phyloP scores from a whole-genome alignment of 2,113 vertebrate species.

The Hippoglossus stenolepis region DNA sequence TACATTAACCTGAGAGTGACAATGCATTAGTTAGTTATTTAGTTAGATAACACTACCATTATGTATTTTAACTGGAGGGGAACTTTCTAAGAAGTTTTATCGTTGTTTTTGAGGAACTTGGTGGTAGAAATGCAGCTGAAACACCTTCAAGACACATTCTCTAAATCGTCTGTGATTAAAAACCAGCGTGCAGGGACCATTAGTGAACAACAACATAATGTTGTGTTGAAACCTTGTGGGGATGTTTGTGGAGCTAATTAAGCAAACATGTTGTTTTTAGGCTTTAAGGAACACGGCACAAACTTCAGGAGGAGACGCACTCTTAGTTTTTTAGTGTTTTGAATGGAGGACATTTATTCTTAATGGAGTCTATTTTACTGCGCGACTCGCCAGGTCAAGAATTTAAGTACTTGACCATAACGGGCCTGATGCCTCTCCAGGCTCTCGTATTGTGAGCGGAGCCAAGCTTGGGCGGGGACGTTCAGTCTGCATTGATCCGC shows the following conservation, averaged over 20 bases:
- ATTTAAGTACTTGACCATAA: background rate
- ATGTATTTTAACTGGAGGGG: background rate
- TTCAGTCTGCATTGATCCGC: conserved; percentile 56
- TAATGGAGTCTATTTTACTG: background rate
- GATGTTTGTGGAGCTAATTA: conserved; percentile 50
- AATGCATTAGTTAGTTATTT: too few species aligned
- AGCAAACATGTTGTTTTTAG: conserved; percentile 22
- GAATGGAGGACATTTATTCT: background rate
- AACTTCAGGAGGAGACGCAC: background rate
- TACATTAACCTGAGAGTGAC: too few species aligned
- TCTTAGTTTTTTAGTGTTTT: background rate
- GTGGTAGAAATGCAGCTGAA: background rate
- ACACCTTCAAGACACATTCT: background rate
- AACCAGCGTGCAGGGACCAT: background rate
- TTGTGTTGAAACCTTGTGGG: conserved; percentile 19
- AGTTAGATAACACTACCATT: background rate
- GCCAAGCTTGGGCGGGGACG: background rate
- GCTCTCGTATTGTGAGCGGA: conserved; percentile 4
- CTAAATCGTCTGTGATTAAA: background rate
- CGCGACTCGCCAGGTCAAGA: background rate
- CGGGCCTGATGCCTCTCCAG: conserved; percentile 3
- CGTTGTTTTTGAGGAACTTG: background rate
- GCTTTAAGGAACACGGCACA: background rate
- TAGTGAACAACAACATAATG: background rate
- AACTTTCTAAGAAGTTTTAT: background rate